Evolutionary conservation across 2,797 vertebrate genomes (phyloP), one percentile per base, ranked within the genome.

Genomic region (Brachymystax lenok): DNA sequence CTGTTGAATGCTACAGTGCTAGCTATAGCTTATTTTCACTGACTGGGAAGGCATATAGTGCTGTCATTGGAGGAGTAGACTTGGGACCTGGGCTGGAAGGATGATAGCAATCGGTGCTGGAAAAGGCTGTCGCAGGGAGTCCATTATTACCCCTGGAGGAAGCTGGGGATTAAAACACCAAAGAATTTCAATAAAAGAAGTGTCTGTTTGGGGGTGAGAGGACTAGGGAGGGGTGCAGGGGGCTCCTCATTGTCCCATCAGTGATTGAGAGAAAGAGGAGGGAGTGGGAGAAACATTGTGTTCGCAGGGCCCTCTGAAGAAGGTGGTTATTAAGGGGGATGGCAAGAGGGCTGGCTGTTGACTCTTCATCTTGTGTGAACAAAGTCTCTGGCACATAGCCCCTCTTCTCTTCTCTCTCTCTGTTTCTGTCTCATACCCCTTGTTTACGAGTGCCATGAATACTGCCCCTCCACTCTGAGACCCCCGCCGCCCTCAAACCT

Each of bases 171-270:
- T 95, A 95, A 92, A 93, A 94, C 93, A 93, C 93, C 93, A 95
- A 95, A 95, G 94, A 95, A 94, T 94, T 94, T 93, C 93, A 95
- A 95, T 95, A 95, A 95, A 95, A 94, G 94, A 94, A 94, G 93
- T 94, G 94, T 95, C 94, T 95, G 93, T 94, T 93, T 91, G 91
- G 90, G 79, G 85, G 33, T 13, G 40, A 46, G 40, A 46, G 88
- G 88, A 82, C 85, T 86, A 46, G 78, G 85, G 64, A 81, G 83
- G 69, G 66, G 40, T 1, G 72, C 28, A 76, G 74, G 83, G 86
- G 80, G 73, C 80, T 87, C 83, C 86, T 89, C 77, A 93, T 94
- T 94, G 92, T 94, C 91, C 92, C 88, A 74, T 80, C 88, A 80
- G 90, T 94, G 94, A 93, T 93, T 94, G 94, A 94, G 93, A 93